These are phyloP conservation scores for Chloropsis cyanopogon DNA, from an alignment of 2,113 vertebrate genomes.

Conservation along the genomic window DNA sequence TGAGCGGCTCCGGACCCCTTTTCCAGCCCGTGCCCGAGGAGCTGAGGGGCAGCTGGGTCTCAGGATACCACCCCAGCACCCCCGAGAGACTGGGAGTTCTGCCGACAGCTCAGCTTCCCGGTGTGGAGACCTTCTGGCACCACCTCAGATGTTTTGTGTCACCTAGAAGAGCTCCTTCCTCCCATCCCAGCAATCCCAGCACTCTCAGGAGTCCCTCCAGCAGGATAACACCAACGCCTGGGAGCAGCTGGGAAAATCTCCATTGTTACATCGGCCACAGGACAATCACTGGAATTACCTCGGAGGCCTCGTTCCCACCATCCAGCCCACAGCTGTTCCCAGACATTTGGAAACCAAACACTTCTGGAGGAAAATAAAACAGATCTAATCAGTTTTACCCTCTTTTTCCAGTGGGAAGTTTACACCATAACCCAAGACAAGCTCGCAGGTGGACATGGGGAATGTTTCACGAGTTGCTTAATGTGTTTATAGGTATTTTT, in stretches of 20 bases:
- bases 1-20: not conserved
- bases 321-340: conserved; percentile 50
- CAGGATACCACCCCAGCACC: not conserved
- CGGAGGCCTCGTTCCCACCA: conserved; percentile 19
- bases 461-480: not conserved
- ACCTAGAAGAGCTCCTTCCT: not conserved
- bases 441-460: not conserved
- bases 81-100: rapidly evolving
- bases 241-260: conserved; percentile 30
- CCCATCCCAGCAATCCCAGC: not conserved
- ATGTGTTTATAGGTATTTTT: not conserved
- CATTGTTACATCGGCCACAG: not conserved
- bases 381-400: conserved; percentile 16
- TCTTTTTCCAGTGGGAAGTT: conserved; percentile 32
- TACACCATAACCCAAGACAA: not conserved
- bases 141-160: not conserved
- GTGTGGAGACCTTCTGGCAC: not conserved
- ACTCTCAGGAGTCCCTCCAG: not conserved
- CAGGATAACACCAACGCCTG: not conserved
- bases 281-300: conserved; percentile 24
- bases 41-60: not conserved
- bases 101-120: rapidly evolving
- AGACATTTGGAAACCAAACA: conserved; percentile 24
- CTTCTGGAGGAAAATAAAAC: conserved; percentile 22
- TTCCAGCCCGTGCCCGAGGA: not conserved